A percentile compares a stretch with the other conserved stretches of the same genome.
Conservation (phyloP, 2,888 invertebrate genomes). For the Gymnocheta viridis region DNA sequence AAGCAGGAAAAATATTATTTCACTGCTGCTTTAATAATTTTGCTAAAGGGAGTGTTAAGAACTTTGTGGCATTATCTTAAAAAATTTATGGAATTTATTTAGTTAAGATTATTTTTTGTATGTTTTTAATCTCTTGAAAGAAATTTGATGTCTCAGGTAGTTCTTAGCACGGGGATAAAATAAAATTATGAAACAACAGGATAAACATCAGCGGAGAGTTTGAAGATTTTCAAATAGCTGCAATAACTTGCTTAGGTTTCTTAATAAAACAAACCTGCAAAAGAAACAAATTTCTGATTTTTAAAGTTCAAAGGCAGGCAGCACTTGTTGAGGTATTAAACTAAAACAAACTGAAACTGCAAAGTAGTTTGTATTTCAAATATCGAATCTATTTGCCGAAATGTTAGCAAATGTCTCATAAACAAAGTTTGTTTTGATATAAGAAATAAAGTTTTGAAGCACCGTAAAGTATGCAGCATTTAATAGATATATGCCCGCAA, state of each 20-base stretch:
- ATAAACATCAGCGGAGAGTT: neutral
- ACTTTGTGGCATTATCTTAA: slow-evolving; percentile 22
- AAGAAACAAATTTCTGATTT: neutral
- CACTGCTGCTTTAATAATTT: slow-evolving; percentile 12
- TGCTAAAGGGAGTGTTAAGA: neutral
- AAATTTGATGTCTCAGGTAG: slow-evolving; percentile 33
- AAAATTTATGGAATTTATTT: slow-evolving; percentile 25
- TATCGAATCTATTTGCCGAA: no score
- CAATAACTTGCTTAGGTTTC: neutral
- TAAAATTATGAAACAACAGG: slow-evolving; percentile 39
- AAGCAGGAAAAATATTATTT: slow-evolving; percentile 25
- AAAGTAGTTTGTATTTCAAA: no score
- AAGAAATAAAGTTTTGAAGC: no score
- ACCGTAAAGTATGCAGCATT: neutral
- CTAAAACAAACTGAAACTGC: no score
- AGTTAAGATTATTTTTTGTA: neutral
- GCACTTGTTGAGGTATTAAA: no score
- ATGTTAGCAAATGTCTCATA: no score
- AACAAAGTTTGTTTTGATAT: no score
- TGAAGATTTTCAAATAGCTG: neutral
- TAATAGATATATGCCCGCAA: no score
- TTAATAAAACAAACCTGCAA: no score
- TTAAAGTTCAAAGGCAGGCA: no score
- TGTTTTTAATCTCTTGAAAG: neutral
- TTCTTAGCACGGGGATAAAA: slow-evolving; percentile 26